Percentiles rank a stretch among this genome's conserved stretches.
Evolutionary conservation across 2,113 vertebrate genomes (phyloP).

Genomic region (Nycticebus coucang): DNA sequence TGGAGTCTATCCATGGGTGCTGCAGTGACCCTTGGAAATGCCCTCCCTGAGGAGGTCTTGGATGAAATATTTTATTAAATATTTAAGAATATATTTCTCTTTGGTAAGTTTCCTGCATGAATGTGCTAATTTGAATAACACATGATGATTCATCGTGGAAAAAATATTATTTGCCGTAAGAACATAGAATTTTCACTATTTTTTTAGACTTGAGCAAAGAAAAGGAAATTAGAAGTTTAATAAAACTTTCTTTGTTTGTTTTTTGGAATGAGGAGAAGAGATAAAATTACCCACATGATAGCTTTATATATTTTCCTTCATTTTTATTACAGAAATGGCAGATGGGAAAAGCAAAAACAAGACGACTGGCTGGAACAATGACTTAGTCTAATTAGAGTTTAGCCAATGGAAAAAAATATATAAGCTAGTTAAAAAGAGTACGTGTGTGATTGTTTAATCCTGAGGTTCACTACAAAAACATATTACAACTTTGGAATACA

Average conservation of each 20-base stretch:
- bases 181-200: not conserved
- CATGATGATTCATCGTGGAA: not conserved
- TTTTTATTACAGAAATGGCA: slow-evolving; percentile 53
- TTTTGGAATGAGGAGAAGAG: not conserved
- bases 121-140: slow-evolving; percentile 31
- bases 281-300: not conserved
- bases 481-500: not conserved
- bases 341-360: slow-evolving; percentile 37
- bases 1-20: not conserved
- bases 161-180: slow-evolving; percentile 37
- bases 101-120: slow-evolving; percentile 31
- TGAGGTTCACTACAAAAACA: slow-evolving; percentile 40
- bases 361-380: not conserved
- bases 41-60: not conserved
- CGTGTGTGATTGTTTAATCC: not conserved
- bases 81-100: not conserved
- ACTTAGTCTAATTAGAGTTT: slow-evolving; percentile 40
- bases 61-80: not conserved
- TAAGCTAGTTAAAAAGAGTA: not conserved
- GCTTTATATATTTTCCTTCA: not conserved
- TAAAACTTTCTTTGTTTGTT: not conserved
- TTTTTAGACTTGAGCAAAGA: slow-evolving; percentile 47
- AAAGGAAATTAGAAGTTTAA: slow-evolving; percentile 38
- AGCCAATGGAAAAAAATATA: slow-evolving; percentile 21
- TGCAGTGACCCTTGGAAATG: not conserved